Percentiles rank a stretch among this genome's conserved stretches.
phyloP scores from a whole-genome alignment of 1,140 invertebrate species.

The Aphelenchoides fujianensis region DNA sequence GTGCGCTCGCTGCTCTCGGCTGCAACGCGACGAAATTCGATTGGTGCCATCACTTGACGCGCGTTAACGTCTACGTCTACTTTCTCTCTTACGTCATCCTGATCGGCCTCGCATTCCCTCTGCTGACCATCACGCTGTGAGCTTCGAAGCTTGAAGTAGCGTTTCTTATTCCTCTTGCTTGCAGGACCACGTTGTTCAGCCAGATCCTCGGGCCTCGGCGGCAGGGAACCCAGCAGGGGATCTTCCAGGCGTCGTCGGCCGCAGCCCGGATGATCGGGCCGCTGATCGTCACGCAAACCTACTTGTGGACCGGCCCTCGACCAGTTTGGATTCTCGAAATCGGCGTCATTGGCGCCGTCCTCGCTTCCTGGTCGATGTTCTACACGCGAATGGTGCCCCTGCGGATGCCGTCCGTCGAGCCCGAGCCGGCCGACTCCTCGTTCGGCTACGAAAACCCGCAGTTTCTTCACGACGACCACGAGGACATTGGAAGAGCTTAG shows the following conservation, averaged over 20 bases:
- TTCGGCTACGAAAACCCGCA: not conserved
- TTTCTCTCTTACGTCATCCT: conserved; percentile 26
- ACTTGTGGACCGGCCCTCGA: conserved; percentile 28
- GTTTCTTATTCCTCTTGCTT: too few relatives aligned
- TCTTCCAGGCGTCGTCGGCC: conserved; percentile 34
- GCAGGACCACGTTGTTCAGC: conserved; percentile 43
- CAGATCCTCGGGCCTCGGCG: conserved; percentile 50
- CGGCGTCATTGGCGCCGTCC: conserved; percentile 14
- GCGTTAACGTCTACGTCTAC: conserved; percentile 20
- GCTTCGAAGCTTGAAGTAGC: too few relatives aligned
- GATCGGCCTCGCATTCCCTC: conserved; percentile 28
- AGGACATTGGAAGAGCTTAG: not conserved
- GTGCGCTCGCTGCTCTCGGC: not conserved
- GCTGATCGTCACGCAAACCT: conserved; percentile 32
- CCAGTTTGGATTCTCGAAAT: conserved; percentile 33
- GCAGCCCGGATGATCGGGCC: conserved; percentile 29
- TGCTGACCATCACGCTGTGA: conserved; percentile 36
- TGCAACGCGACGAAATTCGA: conserved; percentile 27
- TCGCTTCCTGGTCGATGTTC: conserved; percentile 37
- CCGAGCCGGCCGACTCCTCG: not conserved
- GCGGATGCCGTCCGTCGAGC: not conserved
- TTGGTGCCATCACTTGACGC: conserved; percentile 23
- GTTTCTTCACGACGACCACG: not conserved
- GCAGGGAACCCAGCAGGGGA: conserved; percentile 44
- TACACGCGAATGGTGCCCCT: conserved; percentile 47